These are phyloP conservation scores for Wiebesia pumilae DNA, from an alignment of 1,140 invertebrate genomes.

Conservation along the genomic window DNA sequence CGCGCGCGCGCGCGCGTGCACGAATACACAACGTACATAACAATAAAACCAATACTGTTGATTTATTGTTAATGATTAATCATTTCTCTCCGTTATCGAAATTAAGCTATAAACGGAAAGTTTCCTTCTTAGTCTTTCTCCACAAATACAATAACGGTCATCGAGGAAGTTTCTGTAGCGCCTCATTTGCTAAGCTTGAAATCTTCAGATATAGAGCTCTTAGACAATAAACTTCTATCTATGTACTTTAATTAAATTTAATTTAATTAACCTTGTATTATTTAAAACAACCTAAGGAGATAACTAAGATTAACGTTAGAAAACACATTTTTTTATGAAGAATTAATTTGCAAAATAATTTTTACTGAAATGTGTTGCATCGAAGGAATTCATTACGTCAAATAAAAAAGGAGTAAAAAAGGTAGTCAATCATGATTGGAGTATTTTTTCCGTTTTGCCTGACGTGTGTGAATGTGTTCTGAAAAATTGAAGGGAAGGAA, in stretches of 20 bases:
- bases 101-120: slow-evolving; percentile 22
- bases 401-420: neutral
- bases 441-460: neutral
- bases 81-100: slow-evolving; percentile 9
- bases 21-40: too few species aligned
- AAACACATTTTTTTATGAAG: neutral
- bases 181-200: slow-evolving; percentile 16
- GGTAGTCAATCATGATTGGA: neutral
- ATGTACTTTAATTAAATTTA: slow-evolving; percentile 2
- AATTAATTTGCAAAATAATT: neutral
- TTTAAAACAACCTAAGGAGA: neutral
- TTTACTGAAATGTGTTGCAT: neutral
- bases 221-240: slow-evolving; percentile 19
- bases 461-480: neutral
- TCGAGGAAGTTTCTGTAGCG: neutral
- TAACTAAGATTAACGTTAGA: neutral
- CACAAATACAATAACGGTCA: neutral
- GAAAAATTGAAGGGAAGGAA: neutral
- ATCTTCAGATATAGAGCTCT: neutral
- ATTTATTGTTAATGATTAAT: too few species aligned
- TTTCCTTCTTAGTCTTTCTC: slow-evolving; percentile 16
- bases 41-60: too few species aligned
- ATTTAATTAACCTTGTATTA: neutral
- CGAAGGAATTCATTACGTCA: neutral
- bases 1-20: too few species aligned